phyloP scores from a whole-genome alignment of 2,113 vertebrate genomes.

The Columba janthina region DNA sequence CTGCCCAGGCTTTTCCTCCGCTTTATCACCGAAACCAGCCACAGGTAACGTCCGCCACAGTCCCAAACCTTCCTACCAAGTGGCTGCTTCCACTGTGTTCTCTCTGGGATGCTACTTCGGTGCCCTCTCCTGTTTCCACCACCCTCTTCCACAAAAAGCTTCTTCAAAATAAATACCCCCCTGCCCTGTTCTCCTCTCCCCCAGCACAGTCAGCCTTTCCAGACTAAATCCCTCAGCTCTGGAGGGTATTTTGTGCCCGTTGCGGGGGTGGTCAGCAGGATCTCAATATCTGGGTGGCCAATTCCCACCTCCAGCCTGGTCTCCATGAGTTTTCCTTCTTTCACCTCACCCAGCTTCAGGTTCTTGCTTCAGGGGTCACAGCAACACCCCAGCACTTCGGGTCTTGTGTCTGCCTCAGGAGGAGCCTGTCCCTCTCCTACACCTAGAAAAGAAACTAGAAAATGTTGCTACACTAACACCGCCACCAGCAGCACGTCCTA shows the following conservation, averaged over 20 bases:
- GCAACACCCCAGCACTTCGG: not conserved
- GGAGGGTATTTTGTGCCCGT: not conserved
- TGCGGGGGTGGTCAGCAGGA: not conserved
- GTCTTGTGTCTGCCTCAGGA: not conserved
- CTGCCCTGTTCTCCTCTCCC: not conserved
- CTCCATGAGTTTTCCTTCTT: not conserved
- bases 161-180: not conserved
- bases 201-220: not conserved
- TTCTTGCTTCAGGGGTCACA: not conserved
- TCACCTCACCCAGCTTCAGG: not conserved
- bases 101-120: not conserved
- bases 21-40: not conserved
- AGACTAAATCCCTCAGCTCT: not conserved
- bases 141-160: not conserved
- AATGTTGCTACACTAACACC: not conserved
- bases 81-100: rapidly evolving
- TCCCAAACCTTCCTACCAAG: not conserved
- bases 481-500: not conserved
- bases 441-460: not conserved
- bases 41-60: not conserved
- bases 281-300: not conserved
- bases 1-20: not conserved
- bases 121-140: not conserved
- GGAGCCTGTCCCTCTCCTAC: not conserved
- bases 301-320: not conserved